phyloP scores from a whole-genome alignment of 2,888 invertebrate species.

The Athalia rosae region DNA sequence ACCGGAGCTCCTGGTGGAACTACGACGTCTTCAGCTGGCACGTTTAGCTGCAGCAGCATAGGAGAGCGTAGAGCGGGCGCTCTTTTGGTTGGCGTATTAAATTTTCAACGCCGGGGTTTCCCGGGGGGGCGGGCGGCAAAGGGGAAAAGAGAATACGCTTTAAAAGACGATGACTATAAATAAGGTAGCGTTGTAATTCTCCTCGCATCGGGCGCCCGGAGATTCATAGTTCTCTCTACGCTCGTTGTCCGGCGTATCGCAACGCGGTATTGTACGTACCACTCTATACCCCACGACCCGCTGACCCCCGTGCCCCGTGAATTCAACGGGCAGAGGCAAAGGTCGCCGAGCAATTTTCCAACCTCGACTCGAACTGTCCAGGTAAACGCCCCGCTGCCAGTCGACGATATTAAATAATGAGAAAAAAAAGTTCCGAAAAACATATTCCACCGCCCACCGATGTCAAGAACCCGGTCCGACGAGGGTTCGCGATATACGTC shows the following conservation, averaged over 20 bases:
- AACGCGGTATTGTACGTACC: not conserved
- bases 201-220: conserved; percentile 53
- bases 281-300: not conserved
- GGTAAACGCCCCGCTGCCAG: too few relatives aligned
- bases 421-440: too few relatives aligned
- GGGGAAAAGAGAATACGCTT: conserved; percentile 57
- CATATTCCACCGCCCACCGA: too few relatives aligned
- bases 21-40: too few relatives aligned
- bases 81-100: conserved; percentile 34
- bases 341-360: conserved; percentile 1
- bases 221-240: conserved; percentile 54
- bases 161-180: conserved; percentile 62
- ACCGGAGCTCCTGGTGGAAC: too few relatives aligned
- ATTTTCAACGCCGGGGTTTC: conserved; percentile 28
- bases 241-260: not conserved
- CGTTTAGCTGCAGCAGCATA: not conserved
- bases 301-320: conserved; percentile 11
- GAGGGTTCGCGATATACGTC: conserved; percentile 22
- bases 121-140: too few relatives aligned
- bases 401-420: too few relatives aligned
- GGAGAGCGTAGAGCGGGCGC: not conserved
- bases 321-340: not conserved
- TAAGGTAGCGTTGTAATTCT: conserved; percentile 58
- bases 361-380: not conserved
- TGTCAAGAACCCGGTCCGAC: too few relatives aligned